phyloP scores from a whole-genome alignment of 1,140 invertebrate species.

The Halictus rubicundus region DNA sequence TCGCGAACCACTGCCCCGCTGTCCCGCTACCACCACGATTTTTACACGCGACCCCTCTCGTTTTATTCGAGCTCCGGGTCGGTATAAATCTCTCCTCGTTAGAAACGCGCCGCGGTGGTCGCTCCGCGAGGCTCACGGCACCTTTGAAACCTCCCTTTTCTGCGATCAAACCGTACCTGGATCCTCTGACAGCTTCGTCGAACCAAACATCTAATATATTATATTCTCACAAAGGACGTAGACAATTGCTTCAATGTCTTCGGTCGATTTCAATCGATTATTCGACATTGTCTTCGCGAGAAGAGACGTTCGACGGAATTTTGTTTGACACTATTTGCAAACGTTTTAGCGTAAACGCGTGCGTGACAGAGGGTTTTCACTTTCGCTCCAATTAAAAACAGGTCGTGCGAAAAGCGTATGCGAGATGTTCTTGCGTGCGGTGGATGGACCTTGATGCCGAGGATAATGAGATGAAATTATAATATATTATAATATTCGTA shows the following conservation, averaged over 20 bases:
- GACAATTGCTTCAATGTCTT: no score
- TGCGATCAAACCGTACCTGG: not conserved
- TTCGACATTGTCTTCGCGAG: no score
- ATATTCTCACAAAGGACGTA: no score
- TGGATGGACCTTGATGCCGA: not conserved
- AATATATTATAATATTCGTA: not conserved
- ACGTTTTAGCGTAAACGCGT: no score
- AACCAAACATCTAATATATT: no score
- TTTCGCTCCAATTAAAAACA: not conserved
- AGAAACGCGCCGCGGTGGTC: not conserved
- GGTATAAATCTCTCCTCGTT: slow-evolving; percentile 24
- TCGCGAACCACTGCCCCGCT: not conserved
- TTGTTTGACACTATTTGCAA: no score
- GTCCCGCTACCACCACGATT: not conserved
- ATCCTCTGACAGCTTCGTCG: not conserved
- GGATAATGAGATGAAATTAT: not conserved
- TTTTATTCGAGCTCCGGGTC: not conserved
- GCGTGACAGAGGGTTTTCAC: not conserved
- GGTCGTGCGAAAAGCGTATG: not conserved
- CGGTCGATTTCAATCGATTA: no score
- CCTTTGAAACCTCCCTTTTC: not conserved
- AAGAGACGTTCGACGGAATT: no score
- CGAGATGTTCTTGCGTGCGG: not conserved
- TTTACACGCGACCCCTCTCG: not conserved
- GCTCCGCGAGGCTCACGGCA: not conserved